Evolutionary conservation across 2,888 invertebrate species (phyloP).

Genomic region (Meiosimyza decipiens): DNA sequence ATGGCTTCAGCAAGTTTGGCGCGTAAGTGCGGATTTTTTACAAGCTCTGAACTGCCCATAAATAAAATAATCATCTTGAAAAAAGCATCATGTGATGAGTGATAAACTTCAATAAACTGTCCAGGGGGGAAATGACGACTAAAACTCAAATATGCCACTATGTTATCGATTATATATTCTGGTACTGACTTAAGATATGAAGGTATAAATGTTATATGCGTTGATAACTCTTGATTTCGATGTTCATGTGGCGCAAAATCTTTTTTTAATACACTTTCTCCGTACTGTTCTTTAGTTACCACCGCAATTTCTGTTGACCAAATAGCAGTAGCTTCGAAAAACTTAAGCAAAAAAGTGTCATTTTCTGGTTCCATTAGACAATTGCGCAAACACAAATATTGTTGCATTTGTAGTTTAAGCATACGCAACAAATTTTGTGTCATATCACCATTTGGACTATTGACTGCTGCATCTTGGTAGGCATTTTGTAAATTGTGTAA

Average conservation of each 20-base stretch:
- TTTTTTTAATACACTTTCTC: slow-evolving; percentile 55
- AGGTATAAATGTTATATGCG: slow-evolving; percentile 76
- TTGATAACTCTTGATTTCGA: slow-evolving; percentile 55
- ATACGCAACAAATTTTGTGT: slow-evolving; percentile 73
- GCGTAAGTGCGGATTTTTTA: slow-evolving; percentile 92
- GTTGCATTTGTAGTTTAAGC: slow-evolving; percentile 75
- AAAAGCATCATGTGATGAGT: slow-evolving; percentile 70
- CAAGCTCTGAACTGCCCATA: slow-evolving; percentile 85
- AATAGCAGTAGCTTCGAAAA: slow-evolving; percentile 83
- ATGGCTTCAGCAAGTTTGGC: slow-evolving; percentile 91
- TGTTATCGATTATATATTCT: slow-evolving; percentile 90
- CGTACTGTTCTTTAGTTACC: slow-evolving; percentile 64
- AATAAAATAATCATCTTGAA: slow-evolving; percentile 84
- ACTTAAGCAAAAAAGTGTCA: slow-evolving; percentile 76
- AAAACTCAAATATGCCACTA: slow-evolving; percentile 83
- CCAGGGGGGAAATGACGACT: slow-evolving; percentile 75
- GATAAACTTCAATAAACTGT: slow-evolving; percentile 74
- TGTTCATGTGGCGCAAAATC: slow-evolving; percentile 74
- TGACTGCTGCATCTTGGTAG: slow-evolving; percentile 75
- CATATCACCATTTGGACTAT: slow-evolving; percentile 72
- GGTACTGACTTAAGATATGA: slow-evolving; percentile 84
- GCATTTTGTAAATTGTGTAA: slow-evolving; percentile 80
- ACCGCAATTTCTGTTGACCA: slow-evolving; percentile 89
- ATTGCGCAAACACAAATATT: slow-evolving; percentile 77
- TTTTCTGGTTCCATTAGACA: slow-evolving; percentile 81